phyloP scores from a whole-genome alignment of 2,113 vertebrate species.

The Hipposideros armiger region DNA sequence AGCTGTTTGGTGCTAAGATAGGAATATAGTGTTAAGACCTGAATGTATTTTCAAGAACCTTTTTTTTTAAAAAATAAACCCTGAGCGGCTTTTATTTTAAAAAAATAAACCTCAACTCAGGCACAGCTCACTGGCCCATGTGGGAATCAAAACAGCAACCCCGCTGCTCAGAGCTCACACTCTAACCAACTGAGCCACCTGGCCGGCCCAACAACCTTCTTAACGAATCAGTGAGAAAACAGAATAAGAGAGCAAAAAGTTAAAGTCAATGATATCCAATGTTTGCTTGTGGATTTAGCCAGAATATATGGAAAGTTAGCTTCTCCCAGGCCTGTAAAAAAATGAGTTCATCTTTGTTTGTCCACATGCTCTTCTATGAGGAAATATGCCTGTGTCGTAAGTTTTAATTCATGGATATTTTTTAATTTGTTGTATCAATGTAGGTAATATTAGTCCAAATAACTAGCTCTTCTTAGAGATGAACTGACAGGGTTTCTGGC shows the following conservation, averaged over 20 bases:
- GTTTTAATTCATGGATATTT: neutral
- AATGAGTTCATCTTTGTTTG: neutral
- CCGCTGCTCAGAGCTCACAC: no score
- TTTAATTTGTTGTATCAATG: neutral
- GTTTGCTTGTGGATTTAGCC: neutral
- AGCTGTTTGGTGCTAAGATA: neutral
- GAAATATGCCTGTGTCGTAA: neutral
- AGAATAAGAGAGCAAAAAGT: neutral
- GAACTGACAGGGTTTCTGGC: neutral
- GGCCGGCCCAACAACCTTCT: neutral
- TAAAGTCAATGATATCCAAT: neutral
- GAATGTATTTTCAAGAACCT: neutral
- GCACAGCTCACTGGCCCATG: no score
- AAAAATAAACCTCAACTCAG: no score
- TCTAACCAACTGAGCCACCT: no score
- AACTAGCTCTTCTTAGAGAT: constrained; percentile 12
- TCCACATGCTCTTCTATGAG: neutral
- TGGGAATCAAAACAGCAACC: no score
- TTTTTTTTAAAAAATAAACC: no score
- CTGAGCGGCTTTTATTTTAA: no score
- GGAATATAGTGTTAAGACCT: neutral
- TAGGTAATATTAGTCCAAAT: neutral
- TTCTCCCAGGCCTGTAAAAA: neutral
- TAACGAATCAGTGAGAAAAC: neutral
- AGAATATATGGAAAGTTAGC: neutral